Percentiles rank a stretch among this genome's conserved stretches.
These are phyloP conservation scores for Oscheius sp. DNA, from an alignment of 1,140 invertebrate genomes.

Conservation along the genomic window DNA sequence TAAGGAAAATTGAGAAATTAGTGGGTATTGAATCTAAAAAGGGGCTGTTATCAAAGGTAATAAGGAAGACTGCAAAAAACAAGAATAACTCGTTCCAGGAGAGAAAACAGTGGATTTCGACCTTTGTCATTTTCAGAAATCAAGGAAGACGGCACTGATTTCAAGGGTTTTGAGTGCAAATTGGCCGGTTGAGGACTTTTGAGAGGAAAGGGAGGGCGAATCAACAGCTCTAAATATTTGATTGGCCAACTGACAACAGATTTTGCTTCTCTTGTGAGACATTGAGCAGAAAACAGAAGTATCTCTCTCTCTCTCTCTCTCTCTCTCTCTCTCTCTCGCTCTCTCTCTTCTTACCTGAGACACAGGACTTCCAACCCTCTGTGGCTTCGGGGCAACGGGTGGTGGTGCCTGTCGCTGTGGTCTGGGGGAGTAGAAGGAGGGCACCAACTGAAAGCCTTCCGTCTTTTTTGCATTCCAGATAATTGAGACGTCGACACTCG, in stretches of 20 bases:
- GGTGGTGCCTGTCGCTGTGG: conserved; percentile 38
- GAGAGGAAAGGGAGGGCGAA: too few species aligned
- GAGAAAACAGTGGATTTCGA: too few species aligned
- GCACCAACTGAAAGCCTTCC: conserved; percentile 11
- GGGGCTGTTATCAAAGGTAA: neutral
- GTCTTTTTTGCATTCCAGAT: neutral
- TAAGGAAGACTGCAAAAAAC: neutral
- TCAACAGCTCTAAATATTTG: conserved; percentile 1
- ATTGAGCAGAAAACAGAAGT: neutral
- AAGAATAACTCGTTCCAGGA: too few species aligned
- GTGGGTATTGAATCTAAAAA: neutral
- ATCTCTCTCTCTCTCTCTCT: too few species aligned
- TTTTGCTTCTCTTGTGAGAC: neutral
- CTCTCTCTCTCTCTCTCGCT: too few species aligned
- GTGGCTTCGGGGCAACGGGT: conserved; percentile 32
- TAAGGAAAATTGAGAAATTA: neutral
- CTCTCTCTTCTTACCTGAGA: too few species aligned
- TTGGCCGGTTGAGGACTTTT: too few species aligned
- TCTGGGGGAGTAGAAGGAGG: conserved; percentile 43
- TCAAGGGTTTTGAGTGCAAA: too few species aligned
- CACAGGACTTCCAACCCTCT: conserved; percentile 19
- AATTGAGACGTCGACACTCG: neutral
- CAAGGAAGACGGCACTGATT: too few species aligned
- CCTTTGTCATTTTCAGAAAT: too few species aligned
- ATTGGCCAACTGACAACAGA: conserved; percentile 8